A percentile compares a stretch with the other conserved stretches of the same genome.
These are phyloP conservation scores for Sitta europaea DNA, from an alignment of 2,113 vertebrate species.

Conservation along the genomic window DNA sequence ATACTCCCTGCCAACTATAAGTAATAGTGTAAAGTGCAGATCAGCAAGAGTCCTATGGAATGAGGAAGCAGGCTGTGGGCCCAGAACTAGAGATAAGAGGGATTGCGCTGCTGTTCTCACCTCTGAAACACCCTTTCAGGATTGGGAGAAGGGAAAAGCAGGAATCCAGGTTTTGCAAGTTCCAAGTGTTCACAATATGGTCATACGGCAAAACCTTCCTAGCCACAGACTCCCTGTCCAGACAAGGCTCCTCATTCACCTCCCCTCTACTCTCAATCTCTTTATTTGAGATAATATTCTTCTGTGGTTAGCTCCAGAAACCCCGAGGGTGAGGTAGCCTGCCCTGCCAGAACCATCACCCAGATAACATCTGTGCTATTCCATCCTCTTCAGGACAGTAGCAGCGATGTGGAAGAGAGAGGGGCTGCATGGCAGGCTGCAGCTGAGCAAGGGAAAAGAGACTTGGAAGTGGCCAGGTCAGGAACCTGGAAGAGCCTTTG, in stretches of 20 bases:
- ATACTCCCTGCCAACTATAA: constrained; percentile 5
- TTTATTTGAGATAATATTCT: background rate
- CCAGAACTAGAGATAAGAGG: constrained; percentile 56
- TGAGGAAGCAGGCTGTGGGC: constrained; percentile 61
- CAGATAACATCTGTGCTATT: background rate
- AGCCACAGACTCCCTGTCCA: constrained; percentile 14
- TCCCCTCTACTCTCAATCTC: background rate
- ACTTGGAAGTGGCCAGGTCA: background rate
- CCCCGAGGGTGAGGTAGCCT: background rate
- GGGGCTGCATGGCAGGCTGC: background rate
- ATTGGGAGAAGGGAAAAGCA: constrained; percentile 34
- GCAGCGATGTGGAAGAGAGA: background rate
- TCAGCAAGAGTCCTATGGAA: constrained; percentile 50
- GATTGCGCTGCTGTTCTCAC: constrained; percentile 44
- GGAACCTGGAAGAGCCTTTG: background rate
- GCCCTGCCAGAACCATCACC: constrained; percentile 7
- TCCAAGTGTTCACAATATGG: background rate
- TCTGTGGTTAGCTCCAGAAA: background rate
- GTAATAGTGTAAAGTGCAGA: constrained; percentile 56
- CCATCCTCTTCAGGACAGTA: background rate
- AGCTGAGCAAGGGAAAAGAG: background rate
- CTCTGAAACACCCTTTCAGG: constrained; percentile 34
- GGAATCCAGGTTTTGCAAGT: constrained; percentile 55
- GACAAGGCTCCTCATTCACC: background rate
- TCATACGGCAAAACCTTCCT: constrained; percentile 6